phyloP scores from a whole-genome alignment of 1,140 invertebrate genomes.

The Diprion similis region DNA sequence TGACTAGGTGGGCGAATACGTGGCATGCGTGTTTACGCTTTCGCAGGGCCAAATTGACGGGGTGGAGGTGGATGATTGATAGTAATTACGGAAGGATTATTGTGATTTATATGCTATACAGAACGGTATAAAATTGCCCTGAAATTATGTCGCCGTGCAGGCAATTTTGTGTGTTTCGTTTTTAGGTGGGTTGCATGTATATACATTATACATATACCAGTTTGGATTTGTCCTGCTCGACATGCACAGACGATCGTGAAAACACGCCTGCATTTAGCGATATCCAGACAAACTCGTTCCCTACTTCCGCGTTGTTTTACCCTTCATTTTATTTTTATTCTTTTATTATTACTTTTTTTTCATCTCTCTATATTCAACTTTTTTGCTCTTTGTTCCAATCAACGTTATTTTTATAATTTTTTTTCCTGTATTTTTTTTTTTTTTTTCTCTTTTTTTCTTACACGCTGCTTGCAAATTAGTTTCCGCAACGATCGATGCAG shows the following conservation, averaged over 20 bases:
- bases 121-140: slow-evolving; percentile 36
- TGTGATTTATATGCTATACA: slow-evolving; percentile 36
- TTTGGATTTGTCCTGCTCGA: not conserved
- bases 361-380: too few relatives aligned
- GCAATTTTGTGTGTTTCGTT: slow-evolving; percentile 24
- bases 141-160: slow-evolving; percentile 32
- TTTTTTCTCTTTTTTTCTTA: too few relatives aligned
- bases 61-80: slow-evolving; percentile 29
- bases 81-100: slow-evolving; percentile 40
- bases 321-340: too few relatives aligned
- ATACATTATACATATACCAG: too few relatives aligned
- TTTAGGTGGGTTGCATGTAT: too few relatives aligned
- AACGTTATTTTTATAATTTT: too few relatives aligned
- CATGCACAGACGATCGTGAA: slow-evolving; percentile 27
- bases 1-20: not conserved
- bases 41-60: not conserved
- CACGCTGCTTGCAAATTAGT: too few relatives aligned
- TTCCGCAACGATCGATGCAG: too few relatives aligned
- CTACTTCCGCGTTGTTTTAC: not conserved
- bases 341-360: too few relatives aligned
- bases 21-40: not conserved
- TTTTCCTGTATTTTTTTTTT: too few relatives aligned
- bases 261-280: slow-evolving; percentile 19
- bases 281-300: slow-evolving; percentile 7
- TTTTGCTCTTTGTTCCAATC: too few relatives aligned